phyloP scores from a whole-genome alignment of 1,140 invertebrate genomes.

The Gryon sp. region DNA sequence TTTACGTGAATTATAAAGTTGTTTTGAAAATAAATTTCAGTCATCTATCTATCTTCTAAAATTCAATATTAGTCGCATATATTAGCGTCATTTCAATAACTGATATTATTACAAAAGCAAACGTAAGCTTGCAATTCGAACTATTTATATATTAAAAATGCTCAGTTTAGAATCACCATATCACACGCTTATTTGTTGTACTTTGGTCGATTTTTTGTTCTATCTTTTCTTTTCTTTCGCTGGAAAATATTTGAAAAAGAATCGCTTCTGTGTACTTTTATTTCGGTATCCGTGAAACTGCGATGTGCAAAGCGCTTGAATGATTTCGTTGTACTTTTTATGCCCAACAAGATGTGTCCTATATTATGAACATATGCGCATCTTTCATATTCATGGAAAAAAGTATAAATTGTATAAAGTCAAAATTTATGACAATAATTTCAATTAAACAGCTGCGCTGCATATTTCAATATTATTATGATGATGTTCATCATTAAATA shows the following conservation, averaged over 20 bases:
- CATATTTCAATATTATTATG: too few relatives aligned
- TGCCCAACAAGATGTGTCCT: constrained; percentile 11
- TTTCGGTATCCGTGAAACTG: constrained; percentile 16
- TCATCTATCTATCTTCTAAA: too few relatives aligned
- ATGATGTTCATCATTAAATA: too few relatives aligned
- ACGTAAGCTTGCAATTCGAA: constrained; percentile 6
- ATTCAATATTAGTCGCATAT: too few relatives aligned
- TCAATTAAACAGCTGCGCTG: too few relatives aligned
- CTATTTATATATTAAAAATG: constrained; percentile 31
- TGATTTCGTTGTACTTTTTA: constrained; percentile 43
- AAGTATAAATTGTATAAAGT: too few relatives aligned
- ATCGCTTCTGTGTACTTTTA: constrained; percentile 26
- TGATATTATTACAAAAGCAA: too few relatives aligned
- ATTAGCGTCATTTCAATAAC: too few relatives aligned
- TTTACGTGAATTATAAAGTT: too few relatives aligned
- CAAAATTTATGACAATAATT: neutral
- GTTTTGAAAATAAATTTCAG: too few relatives aligned
- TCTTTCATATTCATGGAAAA: neutral
- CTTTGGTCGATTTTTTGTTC: constrained; percentile 13
- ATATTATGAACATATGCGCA: constrained; percentile 12
- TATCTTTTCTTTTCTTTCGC: constrained; percentile 19
- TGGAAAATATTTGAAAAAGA: constrained; percentile 37
- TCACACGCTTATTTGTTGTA: constrained; percentile 14
- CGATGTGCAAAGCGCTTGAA: constrained; percentile 28
- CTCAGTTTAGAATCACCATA: constrained; percentile 25